Evolutionary conservation across 1,140 invertebrate species (phyloP), one percentile per base, ranked within the genome.

Genomic region (Rhynchophorus ferrugineus): DNA sequence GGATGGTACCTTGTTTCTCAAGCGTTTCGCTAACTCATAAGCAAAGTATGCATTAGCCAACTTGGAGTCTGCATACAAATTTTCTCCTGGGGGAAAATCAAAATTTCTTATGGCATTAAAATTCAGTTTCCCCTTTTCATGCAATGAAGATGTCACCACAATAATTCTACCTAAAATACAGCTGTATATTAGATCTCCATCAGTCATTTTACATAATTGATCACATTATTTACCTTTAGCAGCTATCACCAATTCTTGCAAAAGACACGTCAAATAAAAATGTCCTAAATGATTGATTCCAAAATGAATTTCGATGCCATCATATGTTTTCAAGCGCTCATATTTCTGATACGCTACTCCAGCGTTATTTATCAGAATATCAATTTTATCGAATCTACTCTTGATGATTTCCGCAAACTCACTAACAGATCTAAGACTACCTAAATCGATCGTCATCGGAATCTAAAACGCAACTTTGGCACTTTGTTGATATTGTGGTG

Each of bases 271-370:
- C 1, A 95, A 69, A n/a, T 91, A 71, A 65, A 91, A 93, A 63
- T 91, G 90, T 11, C 85, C 85, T 33, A 90, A 72, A 62, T 90
- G 82, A 72, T 89, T 89, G 0, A 85, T 80, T 9, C 82, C 85
- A 68, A 89, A 81, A 68, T 89, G 84, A 37, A 83, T 80, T 71
- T 95, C 91, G 71, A 87, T 88, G 0, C 87, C 87, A 71, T 94
- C 89, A 60, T 78, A 71, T 1, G 88, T 92, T 39, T 69, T 69
- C 1, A 67, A 59, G n/a, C 72, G 63, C 42, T 72, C 58, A 41
- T 66, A 71, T 2, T 78, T 65, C 9, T 78, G 76, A 35, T 77
- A 71, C 44, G 75, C 76, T 1, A 84, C 74, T 7, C 84, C 85
- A 33, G 87, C 87, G 69, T 90, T 89, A 63, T 89, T 87, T 20